phyloP scores from a whole-genome alignment of 2,888 invertebrate genomes.

The Lumbricus terrestris region DNA sequence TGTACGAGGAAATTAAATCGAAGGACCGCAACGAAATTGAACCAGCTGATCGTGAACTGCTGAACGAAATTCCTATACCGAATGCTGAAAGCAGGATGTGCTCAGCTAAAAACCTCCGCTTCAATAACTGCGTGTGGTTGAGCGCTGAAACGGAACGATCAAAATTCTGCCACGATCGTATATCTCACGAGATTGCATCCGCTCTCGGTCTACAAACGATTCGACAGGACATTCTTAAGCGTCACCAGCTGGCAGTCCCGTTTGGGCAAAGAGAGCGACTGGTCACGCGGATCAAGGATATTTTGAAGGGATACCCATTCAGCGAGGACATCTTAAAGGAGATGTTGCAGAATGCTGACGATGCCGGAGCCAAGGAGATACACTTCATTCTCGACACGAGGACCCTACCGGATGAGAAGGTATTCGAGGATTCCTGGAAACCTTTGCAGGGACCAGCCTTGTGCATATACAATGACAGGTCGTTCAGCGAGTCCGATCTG shows the following conservation, averaged over 20 bases:
- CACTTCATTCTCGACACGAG: constrained; percentile 49
- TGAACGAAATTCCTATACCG: background rate
- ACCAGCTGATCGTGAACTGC: background rate
- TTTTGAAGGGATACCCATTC: constrained; percentile 49
- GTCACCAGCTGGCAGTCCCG: constrained; percentile 31
- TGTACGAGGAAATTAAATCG: background rate
- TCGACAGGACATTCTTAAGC: constrained; percentile 11
- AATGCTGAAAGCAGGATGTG: constrained; percentile 16
- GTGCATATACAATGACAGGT: constrained; percentile 52
- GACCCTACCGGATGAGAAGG: constrained; percentile 38
- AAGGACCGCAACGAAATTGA: background rate
- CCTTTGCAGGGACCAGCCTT: constrained; percentile 53
- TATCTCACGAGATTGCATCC: constrained; percentile 40
- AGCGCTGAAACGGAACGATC: background rate
- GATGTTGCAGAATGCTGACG: constrained; percentile 45
- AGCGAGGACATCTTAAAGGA: constrained; percentile 52
- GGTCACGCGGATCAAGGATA: constrained; percentile 45
- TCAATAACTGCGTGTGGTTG: constrained; percentile 20
- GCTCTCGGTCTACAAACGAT: constrained; percentile 41
- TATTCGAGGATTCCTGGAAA: constrained; percentile 45
- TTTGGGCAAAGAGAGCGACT: constrained; percentile 53
- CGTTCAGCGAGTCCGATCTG: constrained; percentile 48
- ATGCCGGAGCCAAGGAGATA: constrained; percentile 48
- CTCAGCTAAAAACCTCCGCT: background rate
- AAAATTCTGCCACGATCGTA: constrained; percentile 31